A percentile compares a stretch with the other conserved stretches of the same genome.
Evolutionary conservation across 1,140 invertebrate species (phyloP).

Genomic region (Orius insidiosus): DNA sequence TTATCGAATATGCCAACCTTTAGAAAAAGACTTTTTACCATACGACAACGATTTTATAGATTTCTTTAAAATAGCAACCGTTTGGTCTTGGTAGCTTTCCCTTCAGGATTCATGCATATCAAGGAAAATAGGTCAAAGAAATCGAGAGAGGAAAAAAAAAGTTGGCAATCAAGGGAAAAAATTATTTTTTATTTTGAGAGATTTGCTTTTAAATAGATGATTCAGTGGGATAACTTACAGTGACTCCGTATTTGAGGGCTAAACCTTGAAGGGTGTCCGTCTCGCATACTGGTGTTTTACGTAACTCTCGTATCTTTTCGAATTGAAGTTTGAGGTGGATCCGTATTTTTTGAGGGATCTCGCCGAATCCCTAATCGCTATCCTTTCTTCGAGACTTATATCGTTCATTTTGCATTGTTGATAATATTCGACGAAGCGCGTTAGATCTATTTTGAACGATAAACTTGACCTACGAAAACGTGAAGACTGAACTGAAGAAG

Average conservation of each 20-base stretch:
- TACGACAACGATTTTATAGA: neutral
- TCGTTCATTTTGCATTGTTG: constrained; percentile 30
- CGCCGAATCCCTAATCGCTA: constrained; percentile 64
- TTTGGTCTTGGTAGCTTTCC: neutral
- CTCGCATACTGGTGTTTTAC: constrained; percentile 60
- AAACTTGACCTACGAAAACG: neutral
- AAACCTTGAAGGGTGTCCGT: constrained; percentile 84
- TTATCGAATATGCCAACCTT: too few species aligned
- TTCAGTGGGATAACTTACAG: constrained; percentile 44
- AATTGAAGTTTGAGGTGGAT: constrained; percentile 53
- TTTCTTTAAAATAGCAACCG: too few species aligned
- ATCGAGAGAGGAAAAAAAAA: neutral
- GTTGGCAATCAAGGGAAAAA: neutral
- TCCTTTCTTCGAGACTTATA: constrained; percentile 61
- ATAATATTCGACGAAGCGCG: neutral
- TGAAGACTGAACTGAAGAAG: too few species aligned
- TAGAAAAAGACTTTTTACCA: neutral
- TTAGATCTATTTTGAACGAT: neutral
- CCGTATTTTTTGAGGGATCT: constrained; percentile 79
- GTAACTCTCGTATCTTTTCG: constrained; percentile 37
- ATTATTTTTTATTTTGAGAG: neutral
- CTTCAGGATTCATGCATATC: neutral
- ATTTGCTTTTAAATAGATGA: neutral
- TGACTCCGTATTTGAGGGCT: constrained; percentile 78
- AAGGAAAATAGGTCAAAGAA: neutral